phyloP scores from a whole-genome alignment of 2,113 vertebrate species.

The Leptosomus discolor region DNA sequence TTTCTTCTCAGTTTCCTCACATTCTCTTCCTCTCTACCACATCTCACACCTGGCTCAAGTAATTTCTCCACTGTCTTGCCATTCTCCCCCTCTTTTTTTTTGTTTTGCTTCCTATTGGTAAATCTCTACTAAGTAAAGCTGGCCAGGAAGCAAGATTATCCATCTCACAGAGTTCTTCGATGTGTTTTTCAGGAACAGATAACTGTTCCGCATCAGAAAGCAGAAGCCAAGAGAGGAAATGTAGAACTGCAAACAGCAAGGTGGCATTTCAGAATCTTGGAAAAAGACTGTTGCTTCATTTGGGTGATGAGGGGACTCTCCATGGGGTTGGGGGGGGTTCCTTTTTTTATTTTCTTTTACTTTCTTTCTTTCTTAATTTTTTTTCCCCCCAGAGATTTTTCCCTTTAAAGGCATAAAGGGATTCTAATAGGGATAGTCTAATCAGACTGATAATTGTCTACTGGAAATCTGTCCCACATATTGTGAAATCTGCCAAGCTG shows the following conservation, averaged over 20 bases:
- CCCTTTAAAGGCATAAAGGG: background rate
- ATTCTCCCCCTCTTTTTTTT: background rate
- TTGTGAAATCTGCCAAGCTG: background rate
- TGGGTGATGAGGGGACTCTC: background rate
- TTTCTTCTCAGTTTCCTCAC: background rate
- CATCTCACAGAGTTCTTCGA: background rate
- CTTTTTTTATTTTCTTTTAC: background rate
- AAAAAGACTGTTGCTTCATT: background rate
- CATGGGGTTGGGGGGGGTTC: accelerated
- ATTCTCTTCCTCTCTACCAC: background rate
- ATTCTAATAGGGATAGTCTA: background rate
- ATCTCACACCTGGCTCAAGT: background rate
- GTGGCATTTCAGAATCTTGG: background rate
- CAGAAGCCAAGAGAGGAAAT: background rate
- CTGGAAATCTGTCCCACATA: background rate
- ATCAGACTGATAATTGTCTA: background rate
- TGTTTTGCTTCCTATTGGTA: background rate
- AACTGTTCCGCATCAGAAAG: background rate
- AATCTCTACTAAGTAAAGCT: background rate
- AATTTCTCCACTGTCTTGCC: background rate
- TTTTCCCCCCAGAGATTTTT: background rate
- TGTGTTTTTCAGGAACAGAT: background rate
- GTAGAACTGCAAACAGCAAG: background rate
- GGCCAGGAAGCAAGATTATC: background rate
- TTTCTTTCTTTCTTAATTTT: too few species aligned